Conservation (phyloP, 2,888 invertebrate genomes). For the Leucania comma region DNA sequence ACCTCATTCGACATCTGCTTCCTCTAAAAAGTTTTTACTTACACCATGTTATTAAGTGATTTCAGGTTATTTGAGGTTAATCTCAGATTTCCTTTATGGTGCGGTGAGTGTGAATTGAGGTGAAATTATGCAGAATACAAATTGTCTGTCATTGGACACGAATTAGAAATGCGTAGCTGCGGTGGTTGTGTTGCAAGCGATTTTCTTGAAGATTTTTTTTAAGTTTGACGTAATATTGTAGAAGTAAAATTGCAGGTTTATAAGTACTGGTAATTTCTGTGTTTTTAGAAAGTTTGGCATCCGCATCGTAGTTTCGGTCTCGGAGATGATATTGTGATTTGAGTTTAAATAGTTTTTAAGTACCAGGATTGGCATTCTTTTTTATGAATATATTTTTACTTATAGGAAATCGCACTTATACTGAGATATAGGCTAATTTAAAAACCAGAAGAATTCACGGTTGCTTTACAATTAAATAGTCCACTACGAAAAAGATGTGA, state of each 20-base stretch:
- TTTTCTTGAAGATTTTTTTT: not conserved
- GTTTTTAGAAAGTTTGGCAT: not conserved
- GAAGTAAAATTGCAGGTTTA: not conserved
- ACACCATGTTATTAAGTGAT: slow-evolving; percentile 36
- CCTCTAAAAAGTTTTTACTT: slow-evolving; percentile 33
- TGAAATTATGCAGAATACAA: slow-evolving; percentile 59
- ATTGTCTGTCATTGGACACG: slow-evolving; percentile 54
- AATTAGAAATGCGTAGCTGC: slow-evolving; percentile 52
- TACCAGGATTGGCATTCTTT: too few relatives aligned
- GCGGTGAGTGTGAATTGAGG: slow-evolving; percentile 51
- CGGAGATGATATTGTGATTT: too few relatives aligned
- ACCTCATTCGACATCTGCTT: slow-evolving; percentile 40
- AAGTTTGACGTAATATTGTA: not conserved
- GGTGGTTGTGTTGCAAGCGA: slow-evolving; percentile 14
- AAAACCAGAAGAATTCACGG: too few relatives aligned
- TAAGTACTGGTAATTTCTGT: too few relatives aligned
- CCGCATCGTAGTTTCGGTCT: too few relatives aligned
- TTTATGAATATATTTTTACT: not conserved
- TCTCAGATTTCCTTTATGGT: slow-evolving; percentile 54
- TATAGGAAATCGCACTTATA: not conserved
- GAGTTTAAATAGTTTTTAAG: too few relatives aligned
- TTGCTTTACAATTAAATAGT: too few relatives aligned
- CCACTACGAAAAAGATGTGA: too few relatives aligned
- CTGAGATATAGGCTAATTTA: not conserved
- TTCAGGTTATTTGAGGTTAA: slow-evolving; percentile 47